Evolutionary conservation across 2,888 invertebrate genomes (phyloP).

Genomic region (Selenia dentaria): DNA sequence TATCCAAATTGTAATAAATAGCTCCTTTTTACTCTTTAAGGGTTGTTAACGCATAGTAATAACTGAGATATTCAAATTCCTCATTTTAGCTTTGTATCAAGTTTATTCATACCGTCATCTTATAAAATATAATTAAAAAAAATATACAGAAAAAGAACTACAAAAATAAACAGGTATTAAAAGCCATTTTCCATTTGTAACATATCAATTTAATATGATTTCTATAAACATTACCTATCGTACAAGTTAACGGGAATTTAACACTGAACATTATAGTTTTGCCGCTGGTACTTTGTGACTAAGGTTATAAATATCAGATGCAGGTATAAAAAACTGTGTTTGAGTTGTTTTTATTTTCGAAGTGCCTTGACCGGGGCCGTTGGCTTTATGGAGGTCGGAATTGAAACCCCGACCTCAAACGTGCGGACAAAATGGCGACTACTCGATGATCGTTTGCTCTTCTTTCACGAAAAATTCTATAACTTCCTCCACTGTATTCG

Average conservation of each 20-base stretch:
- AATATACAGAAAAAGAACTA: conserved; percentile 47
- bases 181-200: conserved; percentile 74
- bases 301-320: conserved; percentile 40
- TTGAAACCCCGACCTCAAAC: conserved; percentile 57
- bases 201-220: conserved; percentile 81
- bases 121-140: conserved; percentile 27
- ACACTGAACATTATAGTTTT: conserved; percentile 64
- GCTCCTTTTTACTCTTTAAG: too few relatives aligned
- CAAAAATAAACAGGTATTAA: conserved; percentile 66
- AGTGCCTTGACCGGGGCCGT: conserved; percentile 39
- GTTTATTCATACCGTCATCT: conserved; percentile 64
- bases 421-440: conserved; percentile 68
- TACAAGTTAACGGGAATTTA: conserved; percentile 70
- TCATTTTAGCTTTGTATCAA: conserved; percentile 46
- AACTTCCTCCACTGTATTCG: conserved; percentile 96
- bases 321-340: conserved; percentile 58
- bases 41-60: too few relatives aligned
- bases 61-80: conserved; percentile 45
- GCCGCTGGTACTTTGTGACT: conserved; percentile 32
- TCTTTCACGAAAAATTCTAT: conserved; percentile 99
- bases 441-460: conserved; percentile 93
- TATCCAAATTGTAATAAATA: too few relatives aligned
- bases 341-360: conserved; percentile 52
- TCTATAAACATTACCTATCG: conserved; percentile 80
- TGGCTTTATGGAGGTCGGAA: conserved; percentile 53